Conservation (phyloP, 2,797 vertebrate genomes). For the Luscinia luscinia region DNA sequence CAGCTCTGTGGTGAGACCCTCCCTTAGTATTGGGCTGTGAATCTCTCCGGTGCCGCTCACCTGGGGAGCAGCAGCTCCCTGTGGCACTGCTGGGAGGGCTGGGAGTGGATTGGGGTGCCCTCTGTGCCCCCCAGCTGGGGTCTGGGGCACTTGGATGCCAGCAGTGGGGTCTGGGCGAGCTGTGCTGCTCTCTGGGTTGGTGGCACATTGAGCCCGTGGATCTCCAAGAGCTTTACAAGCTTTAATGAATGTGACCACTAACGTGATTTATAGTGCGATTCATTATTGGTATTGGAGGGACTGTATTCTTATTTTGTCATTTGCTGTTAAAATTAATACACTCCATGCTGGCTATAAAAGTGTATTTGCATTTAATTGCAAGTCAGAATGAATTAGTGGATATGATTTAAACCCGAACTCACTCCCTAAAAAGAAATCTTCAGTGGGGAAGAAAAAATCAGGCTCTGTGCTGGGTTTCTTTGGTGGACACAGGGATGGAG, state of each 20-base stretch:
- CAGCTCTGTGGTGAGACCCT: not conserved
- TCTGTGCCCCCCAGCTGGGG: not conserved
- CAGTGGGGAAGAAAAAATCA: constrained; percentile 32
- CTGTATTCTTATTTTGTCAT: constrained; percentile 79
- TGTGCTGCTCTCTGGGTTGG: not conserved
- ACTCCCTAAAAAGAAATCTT: constrained; percentile 66
- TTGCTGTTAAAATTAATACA: constrained; percentile 83
- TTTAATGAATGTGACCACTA: constrained; percentile 67
- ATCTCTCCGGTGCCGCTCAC: rapidly evolving
- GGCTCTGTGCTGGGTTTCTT: constrained; percentile 39
- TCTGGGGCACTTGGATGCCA: not conserved
- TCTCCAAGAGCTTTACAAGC: constrained; percentile 12
- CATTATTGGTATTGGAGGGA: constrained; percentile 79
- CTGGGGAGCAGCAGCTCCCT: not conserved
- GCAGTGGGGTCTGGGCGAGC: rapidly evolving
- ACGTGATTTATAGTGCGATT: constrained; percentile 77
- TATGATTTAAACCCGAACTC: constrained; percentile 76
- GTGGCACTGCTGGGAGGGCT: rapidly evolving
- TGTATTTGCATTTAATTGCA: constrained; percentile 80
- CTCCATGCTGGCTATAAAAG: constrained; percentile 78
- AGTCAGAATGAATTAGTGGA: constrained; percentile 79
- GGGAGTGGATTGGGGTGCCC: not conserved
- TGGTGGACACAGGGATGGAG: not conserved
- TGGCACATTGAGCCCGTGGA: not conserved
- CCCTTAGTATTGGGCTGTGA: rapidly evolving